Conservation (phyloP, 2,888 invertebrate species). For the Meliscaeva auricollis region DNA sequence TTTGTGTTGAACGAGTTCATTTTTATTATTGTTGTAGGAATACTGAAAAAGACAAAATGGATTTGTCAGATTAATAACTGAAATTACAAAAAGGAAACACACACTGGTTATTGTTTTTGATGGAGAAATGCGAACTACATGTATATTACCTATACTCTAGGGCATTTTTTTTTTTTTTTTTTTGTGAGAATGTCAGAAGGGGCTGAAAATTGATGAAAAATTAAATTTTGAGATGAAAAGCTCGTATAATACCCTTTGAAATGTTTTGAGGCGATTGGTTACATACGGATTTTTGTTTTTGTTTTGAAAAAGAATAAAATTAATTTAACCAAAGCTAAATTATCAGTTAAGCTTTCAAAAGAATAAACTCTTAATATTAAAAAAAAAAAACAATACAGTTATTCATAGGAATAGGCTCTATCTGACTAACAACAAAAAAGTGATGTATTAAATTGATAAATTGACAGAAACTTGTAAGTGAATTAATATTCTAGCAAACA, state of each 20-base stretch:
- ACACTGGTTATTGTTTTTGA: background rate
- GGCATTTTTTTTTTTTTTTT: background rate
- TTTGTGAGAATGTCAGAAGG: background rate
- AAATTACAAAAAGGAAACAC: slow-evolving; percentile 26
- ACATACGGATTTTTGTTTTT: no score
- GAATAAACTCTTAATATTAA: no score
- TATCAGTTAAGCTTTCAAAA: no score
- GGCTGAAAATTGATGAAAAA: slow-evolving; percentile 1
- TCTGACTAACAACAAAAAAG: no score
- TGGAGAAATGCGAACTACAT: no score
- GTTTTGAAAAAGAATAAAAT: no score
- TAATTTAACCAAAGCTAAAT: no score
- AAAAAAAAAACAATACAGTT: no score
- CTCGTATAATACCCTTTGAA: background rate
- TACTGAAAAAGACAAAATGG: slow-evolving; percentile 26
- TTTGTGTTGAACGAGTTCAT: slow-evolving; percentile 77
- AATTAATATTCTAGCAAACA: no score
- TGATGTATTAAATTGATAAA: no score
- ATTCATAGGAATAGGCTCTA: no score
- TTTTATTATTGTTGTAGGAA: slow-evolving; percentile 42
- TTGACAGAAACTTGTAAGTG: no score
- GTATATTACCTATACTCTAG: background rate
- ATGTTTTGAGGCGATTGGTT: background rate
- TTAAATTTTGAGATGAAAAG: slow-evolving; percentile 12
- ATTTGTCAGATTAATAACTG: slow-evolving; percentile 19